A percentile compares a stretch with the other conserved stretches of the same genome.
Conservation (phyloP, 1,140 invertebrate genomes). For the Heliconius hermathena region DNA sequence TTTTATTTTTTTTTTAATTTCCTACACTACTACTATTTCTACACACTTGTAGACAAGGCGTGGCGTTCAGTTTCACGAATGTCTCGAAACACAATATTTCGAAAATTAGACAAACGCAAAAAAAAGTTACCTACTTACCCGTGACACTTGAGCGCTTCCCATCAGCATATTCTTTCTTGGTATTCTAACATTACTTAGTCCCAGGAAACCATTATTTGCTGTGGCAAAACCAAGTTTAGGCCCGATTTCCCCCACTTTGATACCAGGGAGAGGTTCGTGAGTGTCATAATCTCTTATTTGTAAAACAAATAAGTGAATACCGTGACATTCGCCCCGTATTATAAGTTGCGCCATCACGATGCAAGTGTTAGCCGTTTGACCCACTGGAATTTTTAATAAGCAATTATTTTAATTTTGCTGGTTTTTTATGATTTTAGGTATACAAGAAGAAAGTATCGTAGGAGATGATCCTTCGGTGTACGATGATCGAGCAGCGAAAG, state of each 20-base stretch:
- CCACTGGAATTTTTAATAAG: conserved; percentile 85
- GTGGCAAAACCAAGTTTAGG: conserved; percentile 94
- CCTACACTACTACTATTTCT: too few relatives aligned
- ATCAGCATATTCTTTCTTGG: conserved; percentile 94
- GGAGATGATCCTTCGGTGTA: too few relatives aligned
- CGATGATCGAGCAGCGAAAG: too few relatives aligned
- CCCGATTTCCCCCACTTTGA: conserved; percentile 96
- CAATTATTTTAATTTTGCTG: background rate
- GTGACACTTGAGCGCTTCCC: conserved; percentile 93
- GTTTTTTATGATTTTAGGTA: background rate
- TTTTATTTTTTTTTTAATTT: too few relatives aligned
- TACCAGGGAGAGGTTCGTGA: conserved; percentile 91
- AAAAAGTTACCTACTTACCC: conserved; percentile 71
- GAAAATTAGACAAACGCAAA: background rate
- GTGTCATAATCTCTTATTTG: conserved; percentile 93
- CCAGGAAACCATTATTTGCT: conserved; percentile 95
- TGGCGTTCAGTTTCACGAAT: too few relatives aligned
- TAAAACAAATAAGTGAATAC: conserved; percentile 95
- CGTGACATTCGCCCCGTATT: conserved; percentile 90
- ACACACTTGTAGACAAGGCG: too few relatives aligned
- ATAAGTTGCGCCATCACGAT: conserved; percentile 94
- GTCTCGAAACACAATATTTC: too few relatives aligned
- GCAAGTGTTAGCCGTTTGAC: conserved; percentile 94
- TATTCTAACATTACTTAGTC: conserved; percentile 92
- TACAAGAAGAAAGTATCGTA: too few relatives aligned